Evolutionary conservation across 2,113 vertebrate species (phyloP), one percentile per base, ranked within the genome.

Genomic region (Hystrix brachyura): DNA sequence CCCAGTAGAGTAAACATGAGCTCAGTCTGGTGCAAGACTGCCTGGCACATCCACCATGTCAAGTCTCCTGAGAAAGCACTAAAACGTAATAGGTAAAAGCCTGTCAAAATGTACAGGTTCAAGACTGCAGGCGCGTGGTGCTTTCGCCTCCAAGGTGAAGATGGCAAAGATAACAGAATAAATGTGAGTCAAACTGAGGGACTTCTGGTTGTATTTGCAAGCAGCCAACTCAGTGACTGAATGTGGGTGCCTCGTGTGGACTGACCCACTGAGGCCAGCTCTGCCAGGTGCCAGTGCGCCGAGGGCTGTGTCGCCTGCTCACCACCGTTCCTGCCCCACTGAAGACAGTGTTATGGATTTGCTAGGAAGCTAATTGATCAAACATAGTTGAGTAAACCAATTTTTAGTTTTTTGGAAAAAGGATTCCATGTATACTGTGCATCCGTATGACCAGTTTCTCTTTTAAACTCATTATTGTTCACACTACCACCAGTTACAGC

Each of bases 241-340:
- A 23, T 27, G 1, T 27, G 1, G 32, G 62, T 7, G 4, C 13
- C 21, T 4, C 51, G 27, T 5, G 6, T 57, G 2, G 7, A 1
- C 2, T 67, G n/a, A 46, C 9, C 85, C 17, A 27, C 2, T n/a
- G 80, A 64, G 3, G 17, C 6, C 21, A 74, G 14, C 5, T 10
- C 18, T 67, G 19, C 10, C 34, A 55, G 78, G 53, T 21, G 65
- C 13, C n/a, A 59, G 17, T 62, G 62, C 8, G 12, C 15, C 51
- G 25, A 11, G 29, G 5, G 17, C 38, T 38, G 38, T 38, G 38
- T 38, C 38, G 38, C 38, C 38, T 38, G 38, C 38, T 38, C 38
- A 38, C 38, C 38, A 38, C 38, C 38, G 38, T 38, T 38, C 38
- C 38, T 38, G 38, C 38, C 38, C 38, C 32, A 51, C 38, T 64